phyloP scores from a whole-genome alignment of 2,113 vertebrate species.

The Rhizomys pruinosus region DNA sequence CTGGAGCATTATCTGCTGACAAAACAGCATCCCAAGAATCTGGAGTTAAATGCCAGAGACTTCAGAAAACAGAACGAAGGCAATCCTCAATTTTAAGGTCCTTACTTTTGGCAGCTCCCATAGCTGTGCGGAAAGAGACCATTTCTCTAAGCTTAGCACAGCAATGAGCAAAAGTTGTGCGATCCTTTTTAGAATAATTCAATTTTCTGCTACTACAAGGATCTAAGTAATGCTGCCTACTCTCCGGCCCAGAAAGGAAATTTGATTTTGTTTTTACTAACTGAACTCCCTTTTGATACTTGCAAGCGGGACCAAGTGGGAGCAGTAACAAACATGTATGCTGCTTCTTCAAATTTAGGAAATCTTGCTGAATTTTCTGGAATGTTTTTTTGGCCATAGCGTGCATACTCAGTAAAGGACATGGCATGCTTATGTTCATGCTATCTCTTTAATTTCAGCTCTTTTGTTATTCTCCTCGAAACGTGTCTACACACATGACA shows the following conservation, averaged over 20 bases:
- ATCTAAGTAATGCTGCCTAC: constrained; percentile 37
- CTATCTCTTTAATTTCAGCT: constrained; percentile 23
- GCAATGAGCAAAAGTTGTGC: constrained; percentile 1
- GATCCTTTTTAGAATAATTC: constrained; percentile 19
- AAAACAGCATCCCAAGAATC: constrained; percentile 39
- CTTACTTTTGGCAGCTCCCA: not conserved
- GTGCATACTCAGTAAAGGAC: not conserved
- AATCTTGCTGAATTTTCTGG: constrained; percentile 69
- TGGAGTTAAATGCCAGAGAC: constrained; percentile 55
- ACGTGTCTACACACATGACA: constrained; percentile 30
- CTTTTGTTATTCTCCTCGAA: constrained; percentile 15
- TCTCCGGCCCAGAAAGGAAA: constrained; percentile 23
- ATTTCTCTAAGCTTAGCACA: not conserved
- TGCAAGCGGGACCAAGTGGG: constrained; percentile 54
- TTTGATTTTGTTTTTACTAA: constrained; percentile 77
- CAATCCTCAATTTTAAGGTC: not conserved
- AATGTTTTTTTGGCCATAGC: constrained; percentile 49
- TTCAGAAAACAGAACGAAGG: constrained; percentile 49
- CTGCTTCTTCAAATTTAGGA: constrained; percentile 53
- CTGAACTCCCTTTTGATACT: constrained; percentile 64
- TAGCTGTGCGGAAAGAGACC: not conserved
- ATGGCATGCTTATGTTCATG: not conserved
- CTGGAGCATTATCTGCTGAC: constrained; percentile 46
- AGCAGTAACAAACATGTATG: constrained; percentile 68
- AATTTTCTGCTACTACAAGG: constrained; percentile 6